Evolutionary conservation across 1,140 invertebrate genomes (phyloP), one percentile per base, ranked within the genome.

Genomic region (Musca vetustissima): DNA sequence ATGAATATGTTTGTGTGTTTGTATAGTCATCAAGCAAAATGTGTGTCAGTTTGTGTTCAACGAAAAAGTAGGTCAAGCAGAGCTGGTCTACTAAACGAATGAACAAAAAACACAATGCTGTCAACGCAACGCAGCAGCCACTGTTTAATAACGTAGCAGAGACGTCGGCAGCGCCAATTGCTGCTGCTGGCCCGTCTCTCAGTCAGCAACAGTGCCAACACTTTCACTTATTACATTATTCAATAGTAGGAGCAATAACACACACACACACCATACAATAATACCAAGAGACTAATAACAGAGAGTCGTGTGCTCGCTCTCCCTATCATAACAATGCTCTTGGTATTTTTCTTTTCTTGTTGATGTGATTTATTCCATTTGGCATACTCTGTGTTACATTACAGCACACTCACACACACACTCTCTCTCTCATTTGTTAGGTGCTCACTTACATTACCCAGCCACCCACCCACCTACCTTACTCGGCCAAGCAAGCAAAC

Each of bases 171-270:
- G 36, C 4, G 36, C 13, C 36, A 9, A 13, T 28, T 28, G 28
- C 3, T 8, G 8, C 3, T 4, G 28, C 3, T 28, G 28, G 28
- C 28, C n/a, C n/a, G n/a, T n/a, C n/a, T n/a, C 28, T 4, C 28
- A 32, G 28, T 9, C 28, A 43, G 36, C 36, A 43, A 43, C 36
- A 43, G 36, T 13, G 59, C 36, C 65, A 70, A 81, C 79, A 80
- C 79, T 81, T 81, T 81, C 79, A 81, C 79, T 81, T 81, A 81
- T 81, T 81, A 81, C 77, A 81, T 81, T 81, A 80, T 79, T 81
- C 77, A 76, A 74, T 72, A 73, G 68, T 75, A 69, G 9, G 28
- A 49, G 17, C 19, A 52, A 17, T 2, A 52, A 52, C 24, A 19
- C 15, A 32, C 15, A 4, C 19, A 15, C 11, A 28, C 9, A 66